A percentile compares a stretch with the other conserved stretches of the same genome.
These are phyloP conservation scores for Hippocampus zosterae DNA, from an alignment of 2,113 vertebrate genomes.

Conservation along the genomic window DNA sequence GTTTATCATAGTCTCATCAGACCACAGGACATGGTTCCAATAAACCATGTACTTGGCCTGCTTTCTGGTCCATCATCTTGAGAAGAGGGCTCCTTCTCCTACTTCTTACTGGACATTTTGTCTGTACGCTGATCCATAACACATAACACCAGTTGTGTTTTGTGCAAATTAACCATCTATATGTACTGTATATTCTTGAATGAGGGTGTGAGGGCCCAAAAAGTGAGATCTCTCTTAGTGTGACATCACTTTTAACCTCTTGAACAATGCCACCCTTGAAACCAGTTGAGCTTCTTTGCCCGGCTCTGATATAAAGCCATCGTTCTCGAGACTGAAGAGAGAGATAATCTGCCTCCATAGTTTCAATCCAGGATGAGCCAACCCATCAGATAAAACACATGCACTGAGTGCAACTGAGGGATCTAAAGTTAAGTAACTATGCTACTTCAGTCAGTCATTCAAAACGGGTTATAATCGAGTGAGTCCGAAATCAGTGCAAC, in stretches of 20 bases:
- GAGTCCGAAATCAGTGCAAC: background rate
- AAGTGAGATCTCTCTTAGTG: background rate
- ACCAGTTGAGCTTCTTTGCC: constrained; percentile 16
- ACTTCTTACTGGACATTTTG: no score
- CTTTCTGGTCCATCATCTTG: no score
- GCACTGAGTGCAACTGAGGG: constrained; percentile 23
- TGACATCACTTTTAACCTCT: background rate
- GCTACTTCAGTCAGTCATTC: background rate
- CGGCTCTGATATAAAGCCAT: constrained; percentile 16
- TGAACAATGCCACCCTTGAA: constrained; percentile 18
- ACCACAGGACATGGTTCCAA: no score
- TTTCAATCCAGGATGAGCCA: constrained; percentile 42
- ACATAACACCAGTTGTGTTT: no score
- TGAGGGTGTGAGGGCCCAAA: no score
- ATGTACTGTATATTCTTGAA: no score
- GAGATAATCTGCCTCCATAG: constrained; percentile 45
- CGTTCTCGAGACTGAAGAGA: constrained; percentile 20
- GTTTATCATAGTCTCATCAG: no score
- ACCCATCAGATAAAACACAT: constrained; percentile 45
- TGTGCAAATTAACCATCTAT: no score
- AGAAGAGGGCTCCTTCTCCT: no score
- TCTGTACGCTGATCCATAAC: no score
- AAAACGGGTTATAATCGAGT: constrained; percentile 21
- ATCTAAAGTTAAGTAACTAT: background rate
- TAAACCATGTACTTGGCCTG: no score